Percentiles rank a stretch among this genome's conserved stretches.
These are phyloP conservation scores for Metellina segmentata DNA, from an alignment of 2,888 invertebrate species.

Conservation along the genomic window DNA sequence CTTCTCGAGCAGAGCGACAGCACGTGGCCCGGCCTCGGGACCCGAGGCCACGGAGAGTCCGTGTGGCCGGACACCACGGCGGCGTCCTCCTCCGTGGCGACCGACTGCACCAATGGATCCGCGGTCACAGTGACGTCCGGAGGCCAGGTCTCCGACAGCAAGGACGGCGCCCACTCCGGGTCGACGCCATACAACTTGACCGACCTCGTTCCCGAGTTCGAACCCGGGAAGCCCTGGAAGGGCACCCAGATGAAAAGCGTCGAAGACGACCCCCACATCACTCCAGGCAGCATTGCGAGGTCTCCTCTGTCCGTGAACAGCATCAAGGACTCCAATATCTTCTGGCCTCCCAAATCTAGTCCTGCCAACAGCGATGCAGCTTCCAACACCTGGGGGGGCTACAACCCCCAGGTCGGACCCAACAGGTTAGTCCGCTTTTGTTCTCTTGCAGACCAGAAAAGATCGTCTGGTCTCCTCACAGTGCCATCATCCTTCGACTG, in stretches of 20 bases:
- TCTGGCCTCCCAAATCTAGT: conserved; percentile 85
- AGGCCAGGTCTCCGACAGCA: conserved; percentile 31
- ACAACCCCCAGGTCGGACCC: conserved; percentile 69
- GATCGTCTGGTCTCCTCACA: not conserved
- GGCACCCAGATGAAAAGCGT: conserved; percentile 90
- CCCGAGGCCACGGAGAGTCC: conserved; percentile 13
- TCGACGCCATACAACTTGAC: conserved; percentile 84
- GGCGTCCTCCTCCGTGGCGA: not conserved
- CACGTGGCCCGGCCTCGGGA: conserved; percentile 56
- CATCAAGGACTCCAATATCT: conserved; percentile 89
- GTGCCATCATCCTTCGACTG: no score
- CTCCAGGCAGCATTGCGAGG: conserved; percentile 89
- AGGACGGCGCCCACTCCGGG: conserved; percentile 41
- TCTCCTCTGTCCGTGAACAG: conserved; percentile 87
- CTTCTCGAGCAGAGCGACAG: conserved; percentile 19
- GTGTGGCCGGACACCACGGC: conserved; percentile 67
- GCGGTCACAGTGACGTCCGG: not conserved
- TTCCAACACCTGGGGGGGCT: conserved; percentile 93
- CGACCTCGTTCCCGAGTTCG: conserved; percentile 97
- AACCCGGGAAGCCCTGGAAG: conserved; percentile 99
- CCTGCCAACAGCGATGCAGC: conserved; percentile 82
- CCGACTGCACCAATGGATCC: not conserved
- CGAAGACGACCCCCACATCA: conserved; percentile 98
- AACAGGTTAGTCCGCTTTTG: not conserved
- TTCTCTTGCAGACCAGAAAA: not conserved